Evolutionary conservation across 2,113 vertebrate genomes (phyloP).

Genomic region (Embiotoca jacksoni): DNA sequence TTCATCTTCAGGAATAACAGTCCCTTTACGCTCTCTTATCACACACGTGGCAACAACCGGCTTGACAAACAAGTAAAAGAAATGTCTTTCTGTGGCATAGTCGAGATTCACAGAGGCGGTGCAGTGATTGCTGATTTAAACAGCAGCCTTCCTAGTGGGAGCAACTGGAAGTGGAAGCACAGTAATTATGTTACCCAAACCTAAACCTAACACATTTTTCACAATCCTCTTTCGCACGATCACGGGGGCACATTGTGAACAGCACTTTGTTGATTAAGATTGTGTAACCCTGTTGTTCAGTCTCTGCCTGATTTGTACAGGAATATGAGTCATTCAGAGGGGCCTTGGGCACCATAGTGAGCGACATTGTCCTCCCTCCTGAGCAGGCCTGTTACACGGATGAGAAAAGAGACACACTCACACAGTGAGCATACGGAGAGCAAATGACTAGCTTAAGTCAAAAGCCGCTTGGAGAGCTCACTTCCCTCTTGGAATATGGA

Average conservation of each 20-base stretch:
- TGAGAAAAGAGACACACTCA: conserved; percentile 31
- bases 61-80: conserved; percentile 44
- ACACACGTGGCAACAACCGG: conserved; percentile 23
- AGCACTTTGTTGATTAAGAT: conserved; percentile 64
- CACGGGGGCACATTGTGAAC: conserved; percentile 50
- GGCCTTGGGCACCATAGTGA: conserved; percentile 56
- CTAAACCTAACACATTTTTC: conserved; percentile 37
- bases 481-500: conserved; percentile 61
- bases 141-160: conserved; percentile 1
- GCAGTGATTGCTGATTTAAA: neutral
- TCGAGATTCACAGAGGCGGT: conserved; percentile 1
- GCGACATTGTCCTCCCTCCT: conserved; percentile 61
- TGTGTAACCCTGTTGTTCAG: conserved; percentile 68
- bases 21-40: conserved; percentile 28
- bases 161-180: conserved; percentile 20
- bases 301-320: conserved; percentile 56
- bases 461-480: conserved; percentile 45
- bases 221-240: conserved; percentile 62
- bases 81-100: neutral
- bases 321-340: conserved; percentile 64
- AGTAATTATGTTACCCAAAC: conserved; percentile 51
- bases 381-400: conserved; percentile 48
- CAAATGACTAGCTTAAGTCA: neutral
- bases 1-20: conserved; percentile 40
- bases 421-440: conserved; percentile 30